Evolutionary conservation across 2,113 vertebrate species (phyloP).

Genomic region (Etheostoma cragini): DNA sequence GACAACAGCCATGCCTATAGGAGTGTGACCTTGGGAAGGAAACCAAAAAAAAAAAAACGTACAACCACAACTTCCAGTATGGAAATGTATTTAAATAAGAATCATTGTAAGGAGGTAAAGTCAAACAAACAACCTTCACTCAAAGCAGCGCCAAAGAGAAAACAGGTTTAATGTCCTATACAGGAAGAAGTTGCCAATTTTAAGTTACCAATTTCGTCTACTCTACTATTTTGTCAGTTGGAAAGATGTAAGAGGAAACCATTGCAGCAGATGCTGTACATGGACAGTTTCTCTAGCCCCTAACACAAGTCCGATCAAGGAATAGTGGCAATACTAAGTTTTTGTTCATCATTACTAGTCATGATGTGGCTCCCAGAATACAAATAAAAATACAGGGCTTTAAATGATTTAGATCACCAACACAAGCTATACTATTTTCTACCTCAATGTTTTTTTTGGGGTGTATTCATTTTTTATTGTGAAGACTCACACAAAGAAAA

Average conservation of each 20-base stretch:
- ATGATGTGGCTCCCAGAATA: constrained; percentile 33
- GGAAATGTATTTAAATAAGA: constrained; percentile 65
- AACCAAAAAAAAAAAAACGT: neutral
- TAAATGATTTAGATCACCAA: constrained; percentile 63
- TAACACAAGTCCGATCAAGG: constrained; percentile 31
- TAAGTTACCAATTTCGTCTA: constrained; percentile 9
- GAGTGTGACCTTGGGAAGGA: constrained; percentile 54
- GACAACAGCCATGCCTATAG: neutral
- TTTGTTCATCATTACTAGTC: constrained; percentile 55
- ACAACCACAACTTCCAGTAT: constrained; percentile 51
- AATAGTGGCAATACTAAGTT: constrained; percentile 30
- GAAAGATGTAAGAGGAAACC: constrained; percentile 12
- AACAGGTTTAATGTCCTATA: constrained; percentile 5
- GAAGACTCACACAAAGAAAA: constrained; percentile 8
- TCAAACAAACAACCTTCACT: constrained; percentile 37
- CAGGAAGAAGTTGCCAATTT: neutral
- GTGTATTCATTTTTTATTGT: constrained; percentile 9
- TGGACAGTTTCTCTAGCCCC: constrained; percentile 32
- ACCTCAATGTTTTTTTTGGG: neutral
- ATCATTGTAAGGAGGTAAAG: constrained; percentile 5
- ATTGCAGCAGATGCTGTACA: constrained; percentile 3
- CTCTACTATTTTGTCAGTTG: constrained; percentile 22
- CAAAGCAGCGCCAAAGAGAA: constrained; percentile 32
- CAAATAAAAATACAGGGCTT: constrained; percentile 7
- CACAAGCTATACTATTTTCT: constrained; percentile 26